phyloP scores from a whole-genome alignment of 2,113 vertebrate species.

The Penelope pileata region DNA sequence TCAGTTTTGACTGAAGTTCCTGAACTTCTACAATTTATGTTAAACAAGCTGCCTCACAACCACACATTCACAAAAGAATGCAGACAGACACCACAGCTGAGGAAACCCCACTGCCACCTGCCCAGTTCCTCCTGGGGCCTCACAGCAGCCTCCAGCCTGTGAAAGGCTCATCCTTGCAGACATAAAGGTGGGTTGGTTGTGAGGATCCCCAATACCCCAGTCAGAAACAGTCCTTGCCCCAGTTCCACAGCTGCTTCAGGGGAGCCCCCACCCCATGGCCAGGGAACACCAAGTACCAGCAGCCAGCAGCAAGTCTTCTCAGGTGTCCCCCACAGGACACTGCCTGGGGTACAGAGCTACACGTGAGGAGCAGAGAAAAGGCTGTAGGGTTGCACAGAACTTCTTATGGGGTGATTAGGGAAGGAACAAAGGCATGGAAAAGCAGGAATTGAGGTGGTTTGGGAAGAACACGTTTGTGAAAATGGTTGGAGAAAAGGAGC shows the following conservation, averaged over 20 bases:
- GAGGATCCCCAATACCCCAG: neutral
- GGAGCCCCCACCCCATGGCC: neutral
- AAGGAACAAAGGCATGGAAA: neutral
- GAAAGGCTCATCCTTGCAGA: neutral
- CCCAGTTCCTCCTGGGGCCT: neutral
- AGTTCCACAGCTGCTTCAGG: neutral
- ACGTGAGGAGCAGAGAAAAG: neutral
- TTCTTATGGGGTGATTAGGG: neutral
- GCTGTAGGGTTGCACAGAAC: neutral
- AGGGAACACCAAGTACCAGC: neutral
- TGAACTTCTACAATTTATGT: neutral
- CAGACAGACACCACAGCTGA: neutral
- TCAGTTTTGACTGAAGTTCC: neutral
- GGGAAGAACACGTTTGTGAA: neutral
- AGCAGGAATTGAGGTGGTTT: neutral
- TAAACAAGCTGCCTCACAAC: neutral
- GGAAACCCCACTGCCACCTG: neutral
- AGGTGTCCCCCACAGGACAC: rapidly evolving
- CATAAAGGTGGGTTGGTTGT: rapidly evolving
- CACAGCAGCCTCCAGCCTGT: rapidly evolving
- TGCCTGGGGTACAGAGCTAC: neutral
- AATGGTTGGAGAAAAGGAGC: neutral
- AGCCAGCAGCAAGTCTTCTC: rapidly evolving
- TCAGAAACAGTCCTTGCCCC: rapidly evolving
- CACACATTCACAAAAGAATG: rapidly evolving